These are phyloP conservation scores for Leptopterna dolabrata DNA, from an alignment of 2,888 invertebrate species.

Conservation along the genomic window DNA sequence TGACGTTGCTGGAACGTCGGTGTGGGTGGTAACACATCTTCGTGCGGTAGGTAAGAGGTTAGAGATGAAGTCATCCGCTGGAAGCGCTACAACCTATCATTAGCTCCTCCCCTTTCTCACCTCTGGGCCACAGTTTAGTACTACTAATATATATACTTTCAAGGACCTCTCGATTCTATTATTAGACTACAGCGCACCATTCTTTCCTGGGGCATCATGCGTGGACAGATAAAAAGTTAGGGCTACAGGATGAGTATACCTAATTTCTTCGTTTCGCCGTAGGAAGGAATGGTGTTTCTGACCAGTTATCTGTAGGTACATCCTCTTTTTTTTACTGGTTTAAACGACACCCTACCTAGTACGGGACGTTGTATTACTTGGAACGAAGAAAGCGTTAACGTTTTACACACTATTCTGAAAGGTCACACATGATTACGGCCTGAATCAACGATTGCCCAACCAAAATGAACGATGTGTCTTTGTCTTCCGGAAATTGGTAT, in stretches of 20 bases:
- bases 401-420: too few relatives aligned
- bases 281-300: background rate
- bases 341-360: too few relatives aligned
- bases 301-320: background rate
- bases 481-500: too few relatives aligned
- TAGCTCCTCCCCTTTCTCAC: conserved; percentile 54
- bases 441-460: too few relatives aligned
- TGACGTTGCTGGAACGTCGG: conserved; percentile 2
- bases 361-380: too few relatives aligned
- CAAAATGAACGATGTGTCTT: too few relatives aligned
- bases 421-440: too few relatives aligned
- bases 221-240: conserved; percentile 14
- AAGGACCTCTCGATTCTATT: conserved; percentile 50
- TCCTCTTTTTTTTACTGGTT: too few relatives aligned
- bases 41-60: conserved; percentile 53
- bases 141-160: conserved; percentile 55
- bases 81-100: conserved; percentile 53
- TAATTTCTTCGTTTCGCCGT: background rate
- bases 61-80: conserved; percentile 53
- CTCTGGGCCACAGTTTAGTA: conserved; percentile 51
- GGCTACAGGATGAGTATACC: background rate
- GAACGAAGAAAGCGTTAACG: too few relatives aligned
- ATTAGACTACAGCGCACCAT: conserved; percentile 40
- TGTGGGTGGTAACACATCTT: conserved; percentile 49
- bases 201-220: background rate